Percentiles rank a stretch among this genome's conserved stretches.
Evolutionary conservation across 1,140 invertebrate species (phyloP).

Genomic region (Zaprionus taronus): DNA sequence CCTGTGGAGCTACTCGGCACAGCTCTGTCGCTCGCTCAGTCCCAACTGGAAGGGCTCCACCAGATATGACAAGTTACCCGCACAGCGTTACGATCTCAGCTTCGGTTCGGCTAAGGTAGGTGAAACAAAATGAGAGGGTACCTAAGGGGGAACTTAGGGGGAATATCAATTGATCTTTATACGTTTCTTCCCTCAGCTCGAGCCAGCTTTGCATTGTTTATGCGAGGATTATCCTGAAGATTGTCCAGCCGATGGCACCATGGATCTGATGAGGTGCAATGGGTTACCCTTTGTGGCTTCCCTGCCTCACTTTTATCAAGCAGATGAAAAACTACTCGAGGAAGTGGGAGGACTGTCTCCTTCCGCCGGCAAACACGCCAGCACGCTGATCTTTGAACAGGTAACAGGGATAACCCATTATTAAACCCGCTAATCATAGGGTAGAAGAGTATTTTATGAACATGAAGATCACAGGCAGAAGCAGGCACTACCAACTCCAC

Average conservation of each 20-base stretch:
- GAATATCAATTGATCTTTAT: neutral
- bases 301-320: constrained; percentile 91
- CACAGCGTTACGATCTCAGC: constrained; percentile 88
- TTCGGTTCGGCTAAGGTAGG: constrained; percentile 85
- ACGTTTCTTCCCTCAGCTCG: constrained; percentile 68
- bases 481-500: neutral
- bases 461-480: too few species aligned
- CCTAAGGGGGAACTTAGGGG: neutral
- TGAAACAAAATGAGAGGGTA: neutral
- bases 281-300: constrained; percentile 85
- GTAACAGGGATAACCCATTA: constrained; percentile 77
- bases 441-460: too few species aligned
- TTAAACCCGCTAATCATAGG: too few species aligned
- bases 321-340: constrained; percentile 87
- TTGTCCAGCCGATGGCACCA: constrained; percentile 89
- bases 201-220: constrained; percentile 89
- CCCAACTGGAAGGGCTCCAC: constrained; percentile 86
- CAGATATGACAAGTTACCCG: constrained; percentile 87
- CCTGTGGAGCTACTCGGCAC: constrained; percentile 86
- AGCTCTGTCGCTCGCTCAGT: constrained; percentile 88
- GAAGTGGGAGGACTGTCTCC: constrained; percentile 90
- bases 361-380: constrained; percentile 88
- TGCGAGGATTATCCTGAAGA: constrained; percentile 85
- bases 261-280: constrained; percentile 87
- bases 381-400: constrained; percentile 90